Evolutionary conservation across 1,140 invertebrate species (phyloP).

Genomic region (Pseudomyrmex cubaensis): DNA sequence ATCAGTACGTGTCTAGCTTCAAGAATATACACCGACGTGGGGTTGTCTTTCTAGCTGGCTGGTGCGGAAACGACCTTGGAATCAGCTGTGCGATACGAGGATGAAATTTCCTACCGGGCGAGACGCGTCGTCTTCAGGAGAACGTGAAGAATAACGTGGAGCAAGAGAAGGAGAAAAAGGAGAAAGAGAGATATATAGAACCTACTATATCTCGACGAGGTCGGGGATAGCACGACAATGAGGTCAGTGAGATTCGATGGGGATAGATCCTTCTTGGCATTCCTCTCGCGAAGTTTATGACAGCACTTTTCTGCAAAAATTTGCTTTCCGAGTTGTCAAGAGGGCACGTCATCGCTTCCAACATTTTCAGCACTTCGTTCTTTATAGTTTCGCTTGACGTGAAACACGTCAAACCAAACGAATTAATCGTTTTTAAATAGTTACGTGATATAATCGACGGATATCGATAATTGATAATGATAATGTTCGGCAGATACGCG

Average conservation of each 20-base stretch:
- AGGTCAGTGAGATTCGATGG: slow-evolving; percentile 46
- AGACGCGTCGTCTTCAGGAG: slow-evolving; percentile 36
- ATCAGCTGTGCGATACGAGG: slow-evolving; percentile 60
- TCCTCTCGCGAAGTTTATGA: slow-evolving; percentile 40
- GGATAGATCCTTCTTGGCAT: slow-evolving; percentile 30
- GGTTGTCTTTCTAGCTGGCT: slow-evolving; percentile 39
- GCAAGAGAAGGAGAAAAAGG: background rate
- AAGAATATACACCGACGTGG: slow-evolving; percentile 40
- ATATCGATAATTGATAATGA: slow-evolving; percentile 27
- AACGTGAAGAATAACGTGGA: slow-evolving; percentile 44
- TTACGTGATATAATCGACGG: background rate
- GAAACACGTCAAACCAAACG: background rate
- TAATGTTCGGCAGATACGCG: background rate
- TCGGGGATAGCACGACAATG: slow-evolving; percentile 57
- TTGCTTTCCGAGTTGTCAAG: slow-evolving; percentile 29
- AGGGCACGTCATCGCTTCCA: background rate
- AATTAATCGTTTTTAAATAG: background rate
- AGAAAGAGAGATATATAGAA: background rate
- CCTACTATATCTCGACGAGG: slow-evolving; percentile 11
- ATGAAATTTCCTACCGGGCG: slow-evolving; percentile 50
- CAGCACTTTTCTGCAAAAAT: slow-evolving; percentile 37
- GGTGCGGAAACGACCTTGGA: slow-evolving; percentile 47
- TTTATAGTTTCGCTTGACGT: slow-evolving; percentile 3
- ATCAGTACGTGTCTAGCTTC: slow-evolving; percentile 55
- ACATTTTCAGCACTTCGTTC: background rate